A percentile compares a stretch with the other conserved stretches of the same genome.
Conservation (phyloP, 2,888 invertebrate genomes). For the Tenthredo amoena region DNA sequence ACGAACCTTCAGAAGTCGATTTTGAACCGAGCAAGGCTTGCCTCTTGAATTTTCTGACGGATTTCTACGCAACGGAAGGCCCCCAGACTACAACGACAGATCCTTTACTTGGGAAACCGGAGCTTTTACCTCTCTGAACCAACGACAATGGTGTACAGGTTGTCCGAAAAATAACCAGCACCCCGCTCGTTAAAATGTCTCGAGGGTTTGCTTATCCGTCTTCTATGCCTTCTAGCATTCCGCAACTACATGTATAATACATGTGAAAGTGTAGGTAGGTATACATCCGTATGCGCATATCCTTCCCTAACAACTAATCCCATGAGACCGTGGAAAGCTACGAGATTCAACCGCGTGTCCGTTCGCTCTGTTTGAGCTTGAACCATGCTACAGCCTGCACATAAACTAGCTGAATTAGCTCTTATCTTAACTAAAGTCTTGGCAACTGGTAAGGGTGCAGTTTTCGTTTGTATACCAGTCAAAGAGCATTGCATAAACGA, state of each 20-base stretch:
- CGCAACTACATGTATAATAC: not conserved
- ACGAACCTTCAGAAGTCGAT: constrained; percentile 15
- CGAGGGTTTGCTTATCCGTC: constrained; percentile 17
- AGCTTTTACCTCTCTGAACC: not conserved
- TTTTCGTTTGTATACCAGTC: not conserved
- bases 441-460: not conserved
- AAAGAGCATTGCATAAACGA: not conserved
- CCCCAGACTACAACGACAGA: not conserved
- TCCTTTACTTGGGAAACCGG: not conserved
- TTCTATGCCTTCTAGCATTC: not conserved
- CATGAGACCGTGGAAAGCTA: constrained; percentile 19
- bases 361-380: constrained; percentile 3
- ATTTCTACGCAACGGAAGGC: not conserved
- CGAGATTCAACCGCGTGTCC: not conserved
- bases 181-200: not conserved
- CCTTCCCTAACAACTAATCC: not conserved
- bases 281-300: not conserved
- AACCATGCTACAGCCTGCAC: not conserved
- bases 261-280: not conserved
- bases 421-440: constrained; percentile 4
- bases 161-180: constrained; percentile 19
- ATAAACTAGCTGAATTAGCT: not conserved
- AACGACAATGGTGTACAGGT: not conserved
- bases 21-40: not conserved
- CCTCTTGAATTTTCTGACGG: constrained; percentile 21